Evolutionary conservation across 2,113 vertebrate species (phyloP), one percentile per base, ranked within the genome.

Genomic region (Rhabdomys dilectus): DNA sequence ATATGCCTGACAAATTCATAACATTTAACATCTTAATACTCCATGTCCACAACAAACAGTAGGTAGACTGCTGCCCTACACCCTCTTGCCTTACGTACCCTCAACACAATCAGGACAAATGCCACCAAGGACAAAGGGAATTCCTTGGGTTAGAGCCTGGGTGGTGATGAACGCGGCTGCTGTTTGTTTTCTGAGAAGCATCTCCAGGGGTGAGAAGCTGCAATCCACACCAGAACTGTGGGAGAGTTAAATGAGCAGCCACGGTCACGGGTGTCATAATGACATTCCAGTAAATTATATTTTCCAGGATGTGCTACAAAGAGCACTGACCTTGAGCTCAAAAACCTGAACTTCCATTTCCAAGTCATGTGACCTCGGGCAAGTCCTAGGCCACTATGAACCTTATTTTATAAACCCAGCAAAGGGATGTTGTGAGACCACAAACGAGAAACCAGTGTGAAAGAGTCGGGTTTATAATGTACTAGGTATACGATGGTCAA

Each of bases 1-100:
- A 51, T 58, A 88, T 82, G 95, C 90, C 95, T 94, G 89, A 97
- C 94, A 97, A 86, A 95, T 89, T 88, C 92, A 51, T 85, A 89
- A 13, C 72, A 66, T 26, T 92, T 75, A 91, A 9, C 60, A 58
- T 29, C 93, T 87, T 39, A 81, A 64, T 76, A 94, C 82, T 12
- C 42, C 75, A 31, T 53, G 64, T 89, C 73, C 82, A 21, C 39
- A 89, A 86, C 36, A 92, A 1, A 0, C 0, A 1, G 39, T 56
- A 56, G 91, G 91, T 75, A 34, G 91, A 39, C 34, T 22, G 9
- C 45, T 91, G 91, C 56, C 84, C 29, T 72, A 34, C 8, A 15
- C 16, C 75, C 78, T 87, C 24, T 86, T 66, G 82, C 11, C 64
- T 36, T 31, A 22, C 12, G 26, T 1, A 34, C 31, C 48, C 62